These are phyloP conservation scores for Chrysolina oricalcia DNA, from an alignment of 2,888 invertebrate genomes.

Conservation along the genomic window DNA sequence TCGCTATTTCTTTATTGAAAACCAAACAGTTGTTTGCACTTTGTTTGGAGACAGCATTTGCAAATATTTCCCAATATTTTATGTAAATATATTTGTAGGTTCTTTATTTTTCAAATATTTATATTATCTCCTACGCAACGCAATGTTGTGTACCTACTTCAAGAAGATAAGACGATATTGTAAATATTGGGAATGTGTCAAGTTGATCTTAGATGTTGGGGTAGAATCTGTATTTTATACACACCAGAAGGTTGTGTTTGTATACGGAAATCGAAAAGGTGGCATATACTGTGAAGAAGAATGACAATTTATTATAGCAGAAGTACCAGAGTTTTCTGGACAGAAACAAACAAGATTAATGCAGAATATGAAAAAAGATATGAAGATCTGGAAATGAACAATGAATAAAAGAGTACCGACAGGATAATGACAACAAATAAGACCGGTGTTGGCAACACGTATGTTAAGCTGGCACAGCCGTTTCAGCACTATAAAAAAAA, in stretches of 20 bases:
- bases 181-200: slow-evolving; percentile 19
- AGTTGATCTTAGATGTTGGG: slow-evolving; percentile 3
- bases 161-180: slow-evolving; percentile 18
- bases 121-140: neutral
- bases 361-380: too few relatives aligned
- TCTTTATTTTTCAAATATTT: slow-evolving; percentile 12
- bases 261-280: neutral
- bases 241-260: neutral
- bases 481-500: too few relatives aligned
- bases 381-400: too few relatives aligned
- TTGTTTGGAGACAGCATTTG: neutral
- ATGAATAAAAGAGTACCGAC: too few relatives aligned
- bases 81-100: neutral
- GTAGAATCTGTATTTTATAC: neutral
- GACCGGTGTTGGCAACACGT: too few relatives aligned
- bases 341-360: too few relatives aligned
- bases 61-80: slow-evolving; percentile 16
- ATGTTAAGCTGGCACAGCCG: too few relatives aligned
- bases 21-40: neutral
- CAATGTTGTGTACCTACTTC: neutral
- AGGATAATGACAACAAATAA: too few relatives aligned
- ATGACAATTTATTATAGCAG: too few relatives aligned
- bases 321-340: too few relatives aligned
- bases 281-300: too few relatives aligned
- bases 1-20: neutral